These are phyloP conservation scores for Eospalax fontanierii DNA, from an alignment of 2,797 vertebrate genomes.

Conservation along the genomic window DNA sequence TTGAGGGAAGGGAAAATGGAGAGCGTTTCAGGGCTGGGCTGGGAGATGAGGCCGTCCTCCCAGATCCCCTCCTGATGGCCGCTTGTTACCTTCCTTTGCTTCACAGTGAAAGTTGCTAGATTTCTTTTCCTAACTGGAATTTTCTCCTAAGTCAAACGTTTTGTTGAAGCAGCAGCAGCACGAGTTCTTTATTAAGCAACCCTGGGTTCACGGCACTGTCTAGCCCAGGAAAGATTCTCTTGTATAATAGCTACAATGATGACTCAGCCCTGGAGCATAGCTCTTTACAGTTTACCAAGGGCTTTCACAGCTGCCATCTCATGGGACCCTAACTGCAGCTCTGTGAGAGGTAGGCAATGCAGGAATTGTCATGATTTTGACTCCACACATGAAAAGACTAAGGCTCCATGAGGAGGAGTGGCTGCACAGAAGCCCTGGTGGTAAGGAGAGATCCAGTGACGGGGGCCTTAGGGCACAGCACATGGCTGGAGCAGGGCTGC, in stretches of 20 bases:
- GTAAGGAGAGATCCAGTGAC: background rate
- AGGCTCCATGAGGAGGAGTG: background rate
- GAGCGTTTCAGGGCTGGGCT: background rate
- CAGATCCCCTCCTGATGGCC: background rate
- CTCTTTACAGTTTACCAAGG: constrained; percentile 68
- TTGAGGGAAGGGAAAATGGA: background rate
- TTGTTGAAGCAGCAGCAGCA: background rate
- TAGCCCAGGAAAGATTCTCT: constrained; percentile 56
- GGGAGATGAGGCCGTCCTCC: constrained; percentile 26
- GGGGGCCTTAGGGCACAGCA: background rate
- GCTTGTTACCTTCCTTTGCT: background rate
- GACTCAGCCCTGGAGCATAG: constrained; percentile 57
- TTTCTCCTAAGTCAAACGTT: constrained; percentile 42
- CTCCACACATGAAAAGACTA: constrained; percentile 7
- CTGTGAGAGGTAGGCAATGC: background rate
- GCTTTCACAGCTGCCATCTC: constrained; percentile 65
- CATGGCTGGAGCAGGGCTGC: background rate
- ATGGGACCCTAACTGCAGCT: constrained; percentile 45
- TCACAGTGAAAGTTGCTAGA: constrained; percentile 14
- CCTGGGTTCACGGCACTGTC: constrained; percentile 38
- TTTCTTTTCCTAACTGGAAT: constrained; percentile 28
- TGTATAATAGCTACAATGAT: constrained; percentile 70
- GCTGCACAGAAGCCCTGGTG: background rate
- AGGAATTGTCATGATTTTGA: constrained; percentile 6
- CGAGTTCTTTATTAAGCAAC: constrained; percentile 66